Percentiles rank a stretch among this genome's conserved stretches.
phyloP scores from a whole-genome alignment of 2,797 vertebrate genomes.

The Dendrocincla fuliginosa region DNA sequence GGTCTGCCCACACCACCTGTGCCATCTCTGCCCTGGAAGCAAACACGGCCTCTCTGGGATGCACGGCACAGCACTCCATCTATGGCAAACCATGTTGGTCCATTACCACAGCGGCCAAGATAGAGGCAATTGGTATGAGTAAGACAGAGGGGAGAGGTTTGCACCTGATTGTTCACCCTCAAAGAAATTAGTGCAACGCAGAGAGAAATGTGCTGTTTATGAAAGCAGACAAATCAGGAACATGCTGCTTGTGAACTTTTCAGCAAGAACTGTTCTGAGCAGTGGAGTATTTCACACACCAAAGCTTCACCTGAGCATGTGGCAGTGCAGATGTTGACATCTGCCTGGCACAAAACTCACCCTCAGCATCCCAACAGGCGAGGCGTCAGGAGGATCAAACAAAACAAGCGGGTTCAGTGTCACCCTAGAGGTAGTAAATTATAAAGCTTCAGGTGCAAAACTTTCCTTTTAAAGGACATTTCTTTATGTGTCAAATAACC shows the following conservation, averaged over 20 bases:
- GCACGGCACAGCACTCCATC: no score
- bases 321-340: not conserved
- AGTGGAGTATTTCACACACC: not conserved
- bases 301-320: not conserved
- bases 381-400: not conserved
- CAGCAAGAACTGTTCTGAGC: not conserved
- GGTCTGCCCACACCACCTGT: not conserved
- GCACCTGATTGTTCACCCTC: not conserved
- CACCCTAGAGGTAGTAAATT: not conserved
- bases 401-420: not conserved
- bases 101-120: accelerated
- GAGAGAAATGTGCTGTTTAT: not conserved
- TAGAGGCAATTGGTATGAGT: accelerated
- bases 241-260: not conserved
- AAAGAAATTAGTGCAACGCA: not conserved
- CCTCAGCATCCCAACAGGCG: not conserved
- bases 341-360: not conserved
- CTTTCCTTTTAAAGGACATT: not conserved
- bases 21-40: not conserved
- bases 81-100: not conserved
- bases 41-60: not conserved
- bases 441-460: not conserved
- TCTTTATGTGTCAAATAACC: not conserved
- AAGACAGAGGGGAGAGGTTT: not conserved
- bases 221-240: not conserved